Percentiles rank a stretch among this genome's conserved stretches.
phyloP scores from a whole-genome alignment of 2,888 invertebrate genomes.

The Erebia epiphron region DNA sequence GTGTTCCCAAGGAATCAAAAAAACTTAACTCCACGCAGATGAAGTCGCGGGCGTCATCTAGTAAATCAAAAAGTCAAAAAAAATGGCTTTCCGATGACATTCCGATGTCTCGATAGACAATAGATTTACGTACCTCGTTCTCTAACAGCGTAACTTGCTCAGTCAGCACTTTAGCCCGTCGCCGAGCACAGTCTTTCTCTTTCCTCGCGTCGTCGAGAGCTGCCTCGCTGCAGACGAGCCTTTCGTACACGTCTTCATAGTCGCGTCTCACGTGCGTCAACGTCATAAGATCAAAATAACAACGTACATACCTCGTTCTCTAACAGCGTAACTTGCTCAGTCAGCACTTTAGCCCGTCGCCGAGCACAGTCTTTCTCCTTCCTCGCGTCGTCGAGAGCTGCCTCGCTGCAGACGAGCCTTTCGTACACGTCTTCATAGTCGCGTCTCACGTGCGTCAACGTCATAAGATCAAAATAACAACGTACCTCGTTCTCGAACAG shows the following conservation, averaged over 20 bases:
- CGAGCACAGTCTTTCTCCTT: constrained; percentile 56
- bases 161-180: constrained; percentile 44
- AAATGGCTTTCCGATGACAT: too few relatives aligned
- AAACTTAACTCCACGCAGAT: too few relatives aligned
- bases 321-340: constrained; percentile 53
- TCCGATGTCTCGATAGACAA: too few relatives aligned
- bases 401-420: constrained; percentile 56
- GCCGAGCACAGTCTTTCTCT: constrained; percentile 54
- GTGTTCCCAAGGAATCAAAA: too few relatives aligned
- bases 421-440: constrained; percentile 73
- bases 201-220: constrained; percentile 53
- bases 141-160: constrained; percentile 59
- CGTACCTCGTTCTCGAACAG: constrained; percentile 62
- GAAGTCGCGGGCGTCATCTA: too few relatives aligned
- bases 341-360: constrained; percentile 45
- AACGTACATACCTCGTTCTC: constrained; percentile 62
- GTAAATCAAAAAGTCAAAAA: too few relatives aligned
- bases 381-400: constrained; percentile 52
- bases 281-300: constrained; percentile 31
- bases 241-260: constrained; percentile 69
- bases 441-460: constrained; percentile 53
- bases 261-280: constrained; percentile 59
- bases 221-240: constrained; percentile 55
- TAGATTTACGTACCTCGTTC: constrained; percentile 52
- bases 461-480: constrained; percentile 27